phyloP scores from a whole-genome alignment of 1,140 invertebrate genomes.

The Dreissena polymorpha region DNA sequence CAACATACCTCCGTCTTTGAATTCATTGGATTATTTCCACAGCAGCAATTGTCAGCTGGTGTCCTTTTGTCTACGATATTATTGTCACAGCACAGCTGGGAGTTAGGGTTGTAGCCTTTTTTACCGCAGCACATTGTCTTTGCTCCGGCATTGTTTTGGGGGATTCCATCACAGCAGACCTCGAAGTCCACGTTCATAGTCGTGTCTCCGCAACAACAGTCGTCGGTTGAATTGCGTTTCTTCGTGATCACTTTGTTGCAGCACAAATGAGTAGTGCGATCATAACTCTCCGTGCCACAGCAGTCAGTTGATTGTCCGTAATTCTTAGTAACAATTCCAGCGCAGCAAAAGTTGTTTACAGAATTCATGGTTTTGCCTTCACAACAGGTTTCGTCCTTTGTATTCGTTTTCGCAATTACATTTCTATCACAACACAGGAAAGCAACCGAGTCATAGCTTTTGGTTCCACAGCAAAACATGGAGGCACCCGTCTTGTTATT shows the following conservation, averaged over 20 bases:
- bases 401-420: not conserved
- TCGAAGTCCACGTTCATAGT: slow-evolving; percentile 3
- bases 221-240: slow-evolving; percentile 18
- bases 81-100: slow-evolving; percentile 5
- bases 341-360: slow-evolving; percentile 29
- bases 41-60: slow-evolving; percentile 25
- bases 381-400: slow-evolving; percentile 30
- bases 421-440: slow-evolving; percentile 26
- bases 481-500: not conserved
- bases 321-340: not conserved
- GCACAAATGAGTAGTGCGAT: slow-evolving; percentile 19
- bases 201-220: slow-evolving; percentile 33
- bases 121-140: slow-evolving; percentile 32
- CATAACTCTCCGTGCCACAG: slow-evolving; percentile 29
- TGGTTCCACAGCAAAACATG: slow-evolving; percentile 21
- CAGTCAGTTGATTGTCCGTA: slow-evolving; percentile 19
- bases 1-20: slow-evolving; percentile 36
- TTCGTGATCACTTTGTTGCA: slow-evolving; percentile 18
- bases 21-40: slow-evolving; percentile 39
- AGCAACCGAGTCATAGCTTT: slow-evolving; percentile 8
- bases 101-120: slow-evolving; percentile 24
- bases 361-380: slow-evolving; percentile 19
- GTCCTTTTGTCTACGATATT: slow-evolving; percentile 12
- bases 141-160: slow-evolving; percentile 2
- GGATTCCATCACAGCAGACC: slow-evolving; percentile 29